Base-by-base conservation (phyloP, 2,888 invertebrate species). In the Ernsta delagoae region DNA sequence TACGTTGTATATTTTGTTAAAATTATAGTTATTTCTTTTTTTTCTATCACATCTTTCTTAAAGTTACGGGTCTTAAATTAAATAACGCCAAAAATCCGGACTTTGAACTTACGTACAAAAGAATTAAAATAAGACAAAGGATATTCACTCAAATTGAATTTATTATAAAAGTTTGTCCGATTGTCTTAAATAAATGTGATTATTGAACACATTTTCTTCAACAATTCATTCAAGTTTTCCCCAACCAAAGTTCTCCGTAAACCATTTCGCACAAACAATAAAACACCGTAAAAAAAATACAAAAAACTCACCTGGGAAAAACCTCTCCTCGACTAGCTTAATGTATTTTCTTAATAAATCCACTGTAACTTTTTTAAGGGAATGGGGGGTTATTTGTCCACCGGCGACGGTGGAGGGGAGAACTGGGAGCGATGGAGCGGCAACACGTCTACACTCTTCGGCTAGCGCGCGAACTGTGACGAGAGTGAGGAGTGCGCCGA, bases 391-490 rank as follows among this genome's bases (percentile, higher is more conserved):
- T 60, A 53, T 59, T 72, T 71, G 61, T 72, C 76, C 76, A 73
- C 74, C 75, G 74, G 43, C 3, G 69, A 43, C 70, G 74, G 74
- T 72, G 74, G 75, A 71, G 59, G 70, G 70, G 59, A 50, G 64
- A 48, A 41, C 41, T 36, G 45, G 64, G 64, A 57, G 41, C 34
- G 8, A 8, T 56, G 8, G 59, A 66, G 69, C 31, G 36, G 16
- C 16, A 11, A 50, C 59, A 70, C 69, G 88, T 86, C 83, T 83
- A 79, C 75, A 75, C 78, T 59, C 62, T 48, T 63, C 78, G 83
- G 79, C 78, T 76, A 73, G 75, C 84, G 79, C 75, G 75, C 76
- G 75, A 72, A 87, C 86, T 87, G 73, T 88, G 88, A 3, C 50
- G 71, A 24, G 24, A 24, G 24, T 24, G 24, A 24, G 45, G 72